Evolutionary conservation across 2,888 invertebrate species (phyloP), one percentile per base, ranked within the genome.

Genomic region (Aromia moschata): DNA sequence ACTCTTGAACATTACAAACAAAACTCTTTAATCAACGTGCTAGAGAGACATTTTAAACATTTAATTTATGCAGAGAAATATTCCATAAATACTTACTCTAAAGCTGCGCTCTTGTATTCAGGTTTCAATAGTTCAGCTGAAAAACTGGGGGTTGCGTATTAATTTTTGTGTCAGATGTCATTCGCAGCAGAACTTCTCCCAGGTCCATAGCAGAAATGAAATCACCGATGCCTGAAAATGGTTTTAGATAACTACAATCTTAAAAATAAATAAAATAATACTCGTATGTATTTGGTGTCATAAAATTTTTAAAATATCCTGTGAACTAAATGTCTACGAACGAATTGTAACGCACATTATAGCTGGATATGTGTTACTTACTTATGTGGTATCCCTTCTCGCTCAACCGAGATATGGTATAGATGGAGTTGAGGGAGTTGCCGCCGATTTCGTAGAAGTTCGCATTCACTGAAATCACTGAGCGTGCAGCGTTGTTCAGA

Each of bases 391-490:
- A 93, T 9, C 93, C 93, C 72, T 87, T 87, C 54, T 93, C 91
- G 41, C 88, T 83, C 45, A 95, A 77, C 72, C 86, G 84, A 0
- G 91, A 90, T 3, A 94, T 92, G 0, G 93, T 93, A 67, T 86
- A 89, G 57, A 94, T 90, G 0, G 94, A 93, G 77, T 94, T 94
- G 14, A 94, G 82, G 0, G 94, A 94, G 74, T 94, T 93, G 9
- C 94, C 94, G 1, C 94, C 94, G 36, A 94, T 83, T 69, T 92
- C 89, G 75, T 91, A 94, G 79, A 94, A 94, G 68, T 92, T 92
- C 0, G 89, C 87, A 12, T 86, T 81, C 0, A 87, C 74, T 0
- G 86, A 85, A 4, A 93, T 79, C 0, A 84, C 84, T 0, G 86
- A 83, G 3, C 91, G 82, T 0, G 85, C 82, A 0, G 90, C 85